phyloP scores from a whole-genome alignment of 2,797 vertebrate species.

The Limnodromus scolopaceus region DNA sequence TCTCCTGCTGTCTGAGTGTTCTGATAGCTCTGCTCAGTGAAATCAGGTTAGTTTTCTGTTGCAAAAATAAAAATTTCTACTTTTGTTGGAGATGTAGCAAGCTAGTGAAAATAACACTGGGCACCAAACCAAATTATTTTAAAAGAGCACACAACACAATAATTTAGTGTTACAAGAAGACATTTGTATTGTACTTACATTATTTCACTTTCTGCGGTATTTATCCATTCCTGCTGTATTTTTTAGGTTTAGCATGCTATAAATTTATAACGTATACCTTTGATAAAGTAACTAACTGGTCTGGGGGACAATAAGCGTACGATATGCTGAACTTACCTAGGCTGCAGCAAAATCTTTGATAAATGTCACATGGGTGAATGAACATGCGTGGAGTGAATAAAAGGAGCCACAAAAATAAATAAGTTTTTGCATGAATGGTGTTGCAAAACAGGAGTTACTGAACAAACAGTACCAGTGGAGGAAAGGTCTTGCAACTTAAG shows the following conservation, averaged over 20 bases:
- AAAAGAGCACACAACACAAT: not conserved
- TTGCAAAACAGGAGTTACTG: not conserved
- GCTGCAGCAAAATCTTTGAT: not conserved
- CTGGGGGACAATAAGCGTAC: not conserved
- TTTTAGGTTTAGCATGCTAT: not conserved
- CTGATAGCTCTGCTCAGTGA: not conserved
- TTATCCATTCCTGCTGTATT: not conserved
- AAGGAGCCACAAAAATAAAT: not conserved
- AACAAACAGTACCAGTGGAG: not conserved
- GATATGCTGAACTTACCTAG: not conserved
- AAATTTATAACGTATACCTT: not conserved
- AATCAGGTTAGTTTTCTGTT: constrained; percentile 16
- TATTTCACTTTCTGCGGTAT: not conserved
- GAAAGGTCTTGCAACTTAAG: not conserved
- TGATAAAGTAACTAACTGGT: not conserved
- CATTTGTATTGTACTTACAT: not conserved
- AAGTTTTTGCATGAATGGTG: not conserved
- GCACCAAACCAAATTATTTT: not conserved
- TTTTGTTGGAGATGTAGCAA: not conserved
- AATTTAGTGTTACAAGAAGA: not conserved
- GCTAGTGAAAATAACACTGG: not conserved
- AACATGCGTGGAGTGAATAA: not conserved
- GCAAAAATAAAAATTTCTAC: not conserved
- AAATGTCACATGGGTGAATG: not conserved
- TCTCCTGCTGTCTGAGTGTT: not conserved